These are phyloP conservation scores for Laticauda colubrina DNA, from an alignment of 2,113 vertebrate genomes.

Conservation along the genomic window DNA sequence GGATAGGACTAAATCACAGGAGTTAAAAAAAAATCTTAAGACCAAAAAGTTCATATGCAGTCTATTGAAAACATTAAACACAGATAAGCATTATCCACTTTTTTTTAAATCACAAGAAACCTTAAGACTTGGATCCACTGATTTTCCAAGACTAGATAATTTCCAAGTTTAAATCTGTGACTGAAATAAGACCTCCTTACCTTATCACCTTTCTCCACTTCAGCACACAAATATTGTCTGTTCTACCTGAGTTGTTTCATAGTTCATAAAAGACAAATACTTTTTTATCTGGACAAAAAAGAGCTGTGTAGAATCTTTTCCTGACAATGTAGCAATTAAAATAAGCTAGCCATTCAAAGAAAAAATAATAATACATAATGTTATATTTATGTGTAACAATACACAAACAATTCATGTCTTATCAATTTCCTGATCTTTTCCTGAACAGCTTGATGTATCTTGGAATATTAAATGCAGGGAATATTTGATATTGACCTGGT, in stretches of 20 bases:
- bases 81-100: neutral
- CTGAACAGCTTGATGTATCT: neutral
- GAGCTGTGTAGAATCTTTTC: neutral
- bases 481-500: neutral
- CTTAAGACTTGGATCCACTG: neutral
- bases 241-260: neutral
- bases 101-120: neutral
- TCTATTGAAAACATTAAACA: neutral
- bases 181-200: neutral
- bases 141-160: neutral
- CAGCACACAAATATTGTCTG: neutral
- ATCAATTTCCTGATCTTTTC: too few species aligned
- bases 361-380: too few species aligned
- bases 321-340: too few species aligned
- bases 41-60: neutral
- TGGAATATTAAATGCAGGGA: neutral
- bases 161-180: neutral
- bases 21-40: neutral
- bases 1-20: neutral
- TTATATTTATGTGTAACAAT: too few species aligned
- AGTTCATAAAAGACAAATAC: neutral
- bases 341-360: too few species aligned
- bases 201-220: neutral
- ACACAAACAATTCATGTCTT: too few species aligned
- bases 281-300: neutral